Conservation (phyloP, 1,140 invertebrate genomes). For the Brachionus paranguensis region DNA sequence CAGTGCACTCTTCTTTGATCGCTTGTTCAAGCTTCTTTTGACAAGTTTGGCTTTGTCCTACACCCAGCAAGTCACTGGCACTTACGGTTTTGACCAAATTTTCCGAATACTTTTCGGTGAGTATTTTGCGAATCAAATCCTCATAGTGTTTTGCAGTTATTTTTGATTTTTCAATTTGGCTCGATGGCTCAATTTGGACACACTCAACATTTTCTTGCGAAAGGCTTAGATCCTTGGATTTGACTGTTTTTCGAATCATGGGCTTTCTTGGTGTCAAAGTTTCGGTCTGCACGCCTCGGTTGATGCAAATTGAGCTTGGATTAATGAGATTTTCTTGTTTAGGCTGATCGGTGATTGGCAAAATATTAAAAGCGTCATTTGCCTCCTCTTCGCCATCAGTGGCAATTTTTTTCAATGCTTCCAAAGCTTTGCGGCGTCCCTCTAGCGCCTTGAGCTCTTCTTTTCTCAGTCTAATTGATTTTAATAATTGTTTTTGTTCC, state of each 20-base stretch:
- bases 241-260: conserved; percentile 21
- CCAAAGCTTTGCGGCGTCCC: not conserved
- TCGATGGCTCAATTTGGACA: not conserved
- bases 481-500: conserved; percentile 6
- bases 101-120: not conserved
- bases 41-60: not conserved
- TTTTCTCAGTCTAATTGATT: conserved; percentile 13
- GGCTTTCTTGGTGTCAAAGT: not conserved
- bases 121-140: conserved; percentile 3
- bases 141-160: conserved; percentile 23
- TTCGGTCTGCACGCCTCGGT: conserved; percentile 9
- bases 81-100: not conserved
- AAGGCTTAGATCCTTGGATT: not conserved
- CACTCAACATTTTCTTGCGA: not conserved
- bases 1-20: not conserved
- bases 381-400: not conserved
- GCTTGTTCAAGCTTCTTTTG: not conserved
- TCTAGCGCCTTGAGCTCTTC: conserved; percentile 6
- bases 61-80: not conserved
- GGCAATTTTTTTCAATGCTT: conserved; percentile 25
- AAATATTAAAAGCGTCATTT: not conserved
- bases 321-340: not conserved
- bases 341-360: not conserved
- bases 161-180: conserved; percentile 18
- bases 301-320: not conserved